Percentiles rank a stretch among this genome's conserved stretches.
Conservation (phyloP, 2,888 invertebrate genomes). For the Drosophila hamatofila region DNA sequence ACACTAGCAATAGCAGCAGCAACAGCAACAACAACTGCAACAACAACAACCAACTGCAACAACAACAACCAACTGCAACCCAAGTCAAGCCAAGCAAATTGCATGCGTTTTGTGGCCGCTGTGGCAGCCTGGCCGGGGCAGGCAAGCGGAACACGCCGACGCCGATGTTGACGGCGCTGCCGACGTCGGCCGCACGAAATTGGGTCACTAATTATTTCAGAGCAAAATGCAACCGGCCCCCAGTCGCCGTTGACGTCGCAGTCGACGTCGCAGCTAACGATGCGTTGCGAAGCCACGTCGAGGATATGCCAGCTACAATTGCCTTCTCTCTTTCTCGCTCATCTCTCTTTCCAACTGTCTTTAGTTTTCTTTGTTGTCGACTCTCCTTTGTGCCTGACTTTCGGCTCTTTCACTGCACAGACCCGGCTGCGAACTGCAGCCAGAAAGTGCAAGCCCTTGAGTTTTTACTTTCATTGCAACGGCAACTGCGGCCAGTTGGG, state of each 20-base stretch:
- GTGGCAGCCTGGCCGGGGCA: slow-evolving; percentile 34
- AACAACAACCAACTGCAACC: slow-evolving; percentile 61
- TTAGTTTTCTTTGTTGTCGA: slow-evolving; percentile 1
- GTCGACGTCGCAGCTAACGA: slow-evolving; percentile 63
- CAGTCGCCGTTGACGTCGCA: slow-evolving; percentile 24
- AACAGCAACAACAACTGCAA: slow-evolving; percentile 53
- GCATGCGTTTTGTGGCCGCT: slow-evolving; percentile 67
- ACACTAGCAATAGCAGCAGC: slow-evolving; percentile 62
- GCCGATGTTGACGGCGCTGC: background rate
- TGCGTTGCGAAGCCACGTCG: slow-evolving; percentile 69
- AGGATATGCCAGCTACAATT: slow-evolving; percentile 48
- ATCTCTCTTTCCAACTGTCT: slow-evolving; percentile 8
- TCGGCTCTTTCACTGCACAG: slow-evolving; percentile 34
- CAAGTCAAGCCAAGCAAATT: slow-evolving; percentile 69
- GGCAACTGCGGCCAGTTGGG: background rate
- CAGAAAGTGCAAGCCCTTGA: slow-evolving; percentile 85
- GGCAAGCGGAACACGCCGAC: slow-evolving; percentile 71
- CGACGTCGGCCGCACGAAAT: slow-evolving; percentile 66
- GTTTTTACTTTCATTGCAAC: slow-evolving; percentile 84
- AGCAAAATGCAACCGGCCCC: slow-evolving; percentile 78
- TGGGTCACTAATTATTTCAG: slow-evolving; percentile 82
- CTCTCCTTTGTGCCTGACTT: slow-evolving; percentile 23
- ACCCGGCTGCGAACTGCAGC: slow-evolving; percentile 38
- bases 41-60: slow-evolving; percentile 62
- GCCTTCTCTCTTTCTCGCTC: background rate